Conservation (phyloP, 2,888 invertebrate species). For the Protophormia terraenovae region DNA sequence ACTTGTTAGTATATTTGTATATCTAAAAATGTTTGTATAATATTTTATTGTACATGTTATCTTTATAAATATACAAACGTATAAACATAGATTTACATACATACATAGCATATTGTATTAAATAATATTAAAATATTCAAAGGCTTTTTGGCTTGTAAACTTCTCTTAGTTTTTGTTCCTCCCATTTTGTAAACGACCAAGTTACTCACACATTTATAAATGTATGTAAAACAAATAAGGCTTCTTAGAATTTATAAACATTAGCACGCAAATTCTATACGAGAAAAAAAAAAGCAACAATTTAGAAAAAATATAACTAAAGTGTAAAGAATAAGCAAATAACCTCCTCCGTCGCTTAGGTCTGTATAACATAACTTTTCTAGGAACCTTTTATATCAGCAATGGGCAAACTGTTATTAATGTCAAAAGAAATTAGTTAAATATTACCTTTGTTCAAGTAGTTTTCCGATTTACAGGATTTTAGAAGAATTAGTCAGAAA, state of each 20-base stretch:
- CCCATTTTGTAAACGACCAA: slow-evolving; percentile 7
- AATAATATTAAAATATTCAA: slow-evolving; percentile 80
- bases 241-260: slow-evolving; percentile 75
- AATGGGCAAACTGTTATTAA: background rate
- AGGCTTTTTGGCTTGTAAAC: slow-evolving; percentile 68
- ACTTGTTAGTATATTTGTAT: no score
- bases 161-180: background rate
- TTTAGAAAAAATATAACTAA: slow-evolving; percentile 68
- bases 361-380: background rate
- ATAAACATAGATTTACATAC: slow-evolving; percentile 18
- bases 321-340: slow-evolving; percentile 73
- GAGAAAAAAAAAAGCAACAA: slow-evolving; percentile 71
- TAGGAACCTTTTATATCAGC: background rate
- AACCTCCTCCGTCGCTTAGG: slow-evolving; percentile 36
- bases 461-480: no score
- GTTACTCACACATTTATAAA: slow-evolving; percentile 14
- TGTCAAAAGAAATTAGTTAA: background rate
- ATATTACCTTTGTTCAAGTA: no score
- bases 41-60: no score
- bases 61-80: background rate
- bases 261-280: slow-evolving; percentile 77
- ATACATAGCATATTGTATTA: slow-evolving; percentile 72
- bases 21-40: no score
- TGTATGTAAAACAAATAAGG: slow-evolving; percentile 24
- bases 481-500: no score